phyloP scores from a whole-genome alignment of 2,113 vertebrate species.

The Pedionomus torquatus region DNA sequence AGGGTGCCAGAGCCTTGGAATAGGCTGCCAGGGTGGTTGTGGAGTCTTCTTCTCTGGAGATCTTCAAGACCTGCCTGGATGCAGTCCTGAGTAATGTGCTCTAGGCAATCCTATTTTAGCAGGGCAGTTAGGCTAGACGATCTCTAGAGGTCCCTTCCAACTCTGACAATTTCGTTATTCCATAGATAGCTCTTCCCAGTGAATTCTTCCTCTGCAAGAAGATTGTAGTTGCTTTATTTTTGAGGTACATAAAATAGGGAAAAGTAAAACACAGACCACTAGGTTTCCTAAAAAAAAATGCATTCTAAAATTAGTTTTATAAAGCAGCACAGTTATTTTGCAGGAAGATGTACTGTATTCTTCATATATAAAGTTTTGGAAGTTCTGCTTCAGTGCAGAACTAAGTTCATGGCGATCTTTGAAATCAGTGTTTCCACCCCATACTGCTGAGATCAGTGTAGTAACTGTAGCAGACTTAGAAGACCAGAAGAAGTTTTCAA shows the following conservation, averaged over 20 bases:
- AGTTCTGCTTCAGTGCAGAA: background rate
- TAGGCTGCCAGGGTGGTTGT: no score
- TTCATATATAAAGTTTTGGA: background rate
- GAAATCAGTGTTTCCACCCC: background rate
- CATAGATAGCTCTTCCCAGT: background rate
- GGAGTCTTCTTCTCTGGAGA: no score
- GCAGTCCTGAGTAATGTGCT: no score
- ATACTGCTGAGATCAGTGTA: background rate
- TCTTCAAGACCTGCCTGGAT: no score
- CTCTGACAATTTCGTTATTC: no score
- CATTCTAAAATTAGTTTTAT: background rate
- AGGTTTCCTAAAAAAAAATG: background rate
- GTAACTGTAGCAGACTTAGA: background rate
- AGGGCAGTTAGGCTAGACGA: no score
- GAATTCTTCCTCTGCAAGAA: background rate
- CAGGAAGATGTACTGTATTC: background rate
- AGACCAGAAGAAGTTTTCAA: background rate
- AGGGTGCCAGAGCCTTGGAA: no score
- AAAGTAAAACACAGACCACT: background rate
- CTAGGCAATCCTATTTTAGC: no score
- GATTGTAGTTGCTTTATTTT: background rate
- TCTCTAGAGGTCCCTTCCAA: no score
- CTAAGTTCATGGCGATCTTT: background rate
- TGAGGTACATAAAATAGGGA: background rate
- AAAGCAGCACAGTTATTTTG: background rate